Base-by-base conservation (phyloP, 1,140 invertebrate species). In the Eueides isabella region DNA sequence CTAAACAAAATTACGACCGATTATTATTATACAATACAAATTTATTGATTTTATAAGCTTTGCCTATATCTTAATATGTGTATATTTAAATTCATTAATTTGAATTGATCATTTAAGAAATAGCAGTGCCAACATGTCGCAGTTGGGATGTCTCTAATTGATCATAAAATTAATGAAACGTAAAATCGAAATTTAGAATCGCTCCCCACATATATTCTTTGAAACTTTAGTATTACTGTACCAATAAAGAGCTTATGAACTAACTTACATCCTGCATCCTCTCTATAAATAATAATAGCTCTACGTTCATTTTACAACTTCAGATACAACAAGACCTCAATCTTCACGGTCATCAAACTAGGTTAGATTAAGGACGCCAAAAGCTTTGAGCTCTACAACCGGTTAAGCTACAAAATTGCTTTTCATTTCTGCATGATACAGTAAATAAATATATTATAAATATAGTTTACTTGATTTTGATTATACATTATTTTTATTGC, bases 321-420 rank as follows among this genome's bases (percentile, higher is more conserved):
- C 19, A 55, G 48, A 12, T 55, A 55, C 41, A 16, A 19, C 48
- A 5, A 16, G 48, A 26, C 48, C 48, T 55, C n/a, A 55, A 55
- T 55, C 11, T 4, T 55, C 11, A 55, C 48, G 48, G 48, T 26
- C 48, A 55, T 55, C 48, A 55, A 55, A 55, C 48, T 55, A 55
- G 23, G 48, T 55, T 55, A 55, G 48, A 55, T 26, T 55, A 26
- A 55, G 48, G 23, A 55, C 48, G 23, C 19, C 48, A 55, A 55
- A 55, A 55, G 48, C 48, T 55, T 11, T 55, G 7, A 2, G 48
- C 48, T 55, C 19, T 55, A 55, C 9, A 55, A 55, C 48, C 48
- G 48, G 48, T 55, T 55, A 55, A 11, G 14, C 14, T 31, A 35
- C 31, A 38, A 31, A 28, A 14, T 9, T 14, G 14, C 30, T 0